Evolutionary conservation across 2,888 invertebrate genomes (phyloP).

Genomic region (Drosophila suboccidentalis): DNA sequence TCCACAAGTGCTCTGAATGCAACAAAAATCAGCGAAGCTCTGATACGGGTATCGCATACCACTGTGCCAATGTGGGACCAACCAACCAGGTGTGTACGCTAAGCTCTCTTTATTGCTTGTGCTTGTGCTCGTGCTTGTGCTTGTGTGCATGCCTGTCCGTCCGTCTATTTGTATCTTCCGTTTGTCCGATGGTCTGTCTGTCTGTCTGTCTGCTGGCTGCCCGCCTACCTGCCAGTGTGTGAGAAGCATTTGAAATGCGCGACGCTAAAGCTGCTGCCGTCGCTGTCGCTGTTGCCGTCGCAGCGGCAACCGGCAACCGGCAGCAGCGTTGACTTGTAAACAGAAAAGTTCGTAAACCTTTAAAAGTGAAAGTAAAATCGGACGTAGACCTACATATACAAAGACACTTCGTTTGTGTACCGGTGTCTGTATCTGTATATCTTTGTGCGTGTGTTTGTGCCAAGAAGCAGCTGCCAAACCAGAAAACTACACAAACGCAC

Average conservation of each 20-base stretch:
- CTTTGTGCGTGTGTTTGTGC: slow-evolving; percentile 42
- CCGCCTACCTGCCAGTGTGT: slow-evolving; percentile 23
- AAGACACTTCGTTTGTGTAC: slow-evolving; percentile 29
- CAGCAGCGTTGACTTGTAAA: slow-evolving; percentile 78
- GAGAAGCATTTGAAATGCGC: slow-evolving; percentile 65
- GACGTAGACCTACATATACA: slow-evolving; percentile 86
- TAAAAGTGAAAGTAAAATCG: slow-evolving; percentile 86
- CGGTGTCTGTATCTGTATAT: slow-evolving; percentile 15
- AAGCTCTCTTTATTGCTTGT: slow-evolving; percentile 14
- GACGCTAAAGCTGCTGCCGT: slow-evolving; percentile 24
- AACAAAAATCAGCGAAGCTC: slow-evolving; percentile 13
- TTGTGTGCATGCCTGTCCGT: not conserved
- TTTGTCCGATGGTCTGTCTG: slow-evolving; percentile 5
- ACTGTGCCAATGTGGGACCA: slow-evolving; percentile 39
- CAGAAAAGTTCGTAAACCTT: slow-evolving; percentile 86
- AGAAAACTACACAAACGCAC: slow-evolving; percentile 63
- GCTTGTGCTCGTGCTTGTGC: not conserved
- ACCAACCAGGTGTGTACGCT: slow-evolving; percentile 12
- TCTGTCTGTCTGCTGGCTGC: slow-evolving; percentile 8
- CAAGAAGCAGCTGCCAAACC: slow-evolving; percentile 76
- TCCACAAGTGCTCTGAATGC: slow-evolving; percentile 15
- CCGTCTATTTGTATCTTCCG: not conserved
- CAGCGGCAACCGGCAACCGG: slow-evolving; percentile 41
- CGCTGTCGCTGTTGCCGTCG: not conserved
- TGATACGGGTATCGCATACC: slow-evolving; percentile 12